A percentile compares a stretch with the other conserved stretches of the same genome.
Conservation (phyloP, 1,140 invertebrate species). For the Brachionus calyciflorus region DNA sequence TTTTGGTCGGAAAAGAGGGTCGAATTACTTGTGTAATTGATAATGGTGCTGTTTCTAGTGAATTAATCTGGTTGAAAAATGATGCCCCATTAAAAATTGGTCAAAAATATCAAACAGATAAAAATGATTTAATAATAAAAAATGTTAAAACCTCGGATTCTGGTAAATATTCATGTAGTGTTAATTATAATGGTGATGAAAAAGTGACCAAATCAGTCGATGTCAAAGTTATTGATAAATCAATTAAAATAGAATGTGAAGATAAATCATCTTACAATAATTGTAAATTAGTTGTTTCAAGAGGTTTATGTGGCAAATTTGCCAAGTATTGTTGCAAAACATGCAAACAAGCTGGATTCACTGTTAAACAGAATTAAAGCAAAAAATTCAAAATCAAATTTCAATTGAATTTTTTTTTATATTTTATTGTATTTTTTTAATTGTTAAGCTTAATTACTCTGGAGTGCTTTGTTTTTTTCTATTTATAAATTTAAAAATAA, state of each 20-base stretch:
- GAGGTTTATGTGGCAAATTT: conserved; percentile 18
- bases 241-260: background rate
- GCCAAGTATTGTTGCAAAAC: conserved; percentile 32
- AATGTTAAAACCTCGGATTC: background rate
- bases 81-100: background rate
- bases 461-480: too few relatives aligned
- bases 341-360: background rate
- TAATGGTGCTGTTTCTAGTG: too few relatives aligned
- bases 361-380: background rate
- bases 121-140: background rate
- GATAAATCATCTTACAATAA: conserved; percentile 38
- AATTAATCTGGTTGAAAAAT: conserved; percentile 30
- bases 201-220: conserved; percentile 2
- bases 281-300: conserved; percentile 16
- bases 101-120: background rate
- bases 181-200: background rate
- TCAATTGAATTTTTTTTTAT: too few relatives aligned
- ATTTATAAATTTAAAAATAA: too few relatives aligned
- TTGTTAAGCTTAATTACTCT: background rate
- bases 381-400: conserved; percentile 16
- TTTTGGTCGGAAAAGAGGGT: conserved; percentile 1
- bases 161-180: conserved; percentile 2
- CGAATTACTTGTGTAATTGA: too few relatives aligned
- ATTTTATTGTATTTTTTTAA: background rate
- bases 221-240: background rate